phyloP scores from a whole-genome alignment of 2,113 vertebrate genomes.

The Xerus inauris region DNA sequence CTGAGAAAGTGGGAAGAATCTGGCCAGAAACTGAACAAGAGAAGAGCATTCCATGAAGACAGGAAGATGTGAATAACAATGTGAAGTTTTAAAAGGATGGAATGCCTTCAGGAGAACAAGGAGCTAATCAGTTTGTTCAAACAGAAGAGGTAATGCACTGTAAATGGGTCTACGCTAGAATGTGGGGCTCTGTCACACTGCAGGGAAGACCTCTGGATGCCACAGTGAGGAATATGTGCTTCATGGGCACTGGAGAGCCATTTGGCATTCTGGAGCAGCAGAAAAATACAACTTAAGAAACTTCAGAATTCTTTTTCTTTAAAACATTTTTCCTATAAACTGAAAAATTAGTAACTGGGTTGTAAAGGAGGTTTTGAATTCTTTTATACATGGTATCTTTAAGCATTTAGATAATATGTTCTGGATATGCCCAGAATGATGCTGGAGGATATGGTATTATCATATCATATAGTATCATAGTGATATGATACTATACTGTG shows the following conservation, averaged over 20 bases:
- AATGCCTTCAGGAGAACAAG: background rate
- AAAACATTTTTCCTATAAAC: background rate
- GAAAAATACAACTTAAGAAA: background rate
- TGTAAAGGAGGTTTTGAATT: conserved; percentile 4
- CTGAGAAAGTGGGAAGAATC: background rate
- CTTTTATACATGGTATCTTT: background rate
- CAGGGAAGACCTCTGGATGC: background rate
- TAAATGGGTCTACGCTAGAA: background rate
- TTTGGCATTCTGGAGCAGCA: background rate
- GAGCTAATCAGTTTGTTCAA: background rate
- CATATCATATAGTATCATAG: background rate
- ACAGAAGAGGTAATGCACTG: background rate
- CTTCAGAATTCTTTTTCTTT: background rate
- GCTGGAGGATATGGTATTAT: background rate
- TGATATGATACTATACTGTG: background rate
- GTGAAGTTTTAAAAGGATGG: background rate
- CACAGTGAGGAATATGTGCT: too few species aligned
- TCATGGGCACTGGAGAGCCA: background rate
- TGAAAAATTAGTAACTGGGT: background rate
- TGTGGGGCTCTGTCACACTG: background rate
- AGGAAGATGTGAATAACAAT: background rate
- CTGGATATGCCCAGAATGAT: background rate
- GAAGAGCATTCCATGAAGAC: background rate
- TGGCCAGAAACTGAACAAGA: background rate
- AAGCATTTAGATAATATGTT: background rate